These are phyloP conservation scores for Alces alces DNA, from an alignment of 2,113 vertebrate genomes.

Conservation along the genomic window DNA sequence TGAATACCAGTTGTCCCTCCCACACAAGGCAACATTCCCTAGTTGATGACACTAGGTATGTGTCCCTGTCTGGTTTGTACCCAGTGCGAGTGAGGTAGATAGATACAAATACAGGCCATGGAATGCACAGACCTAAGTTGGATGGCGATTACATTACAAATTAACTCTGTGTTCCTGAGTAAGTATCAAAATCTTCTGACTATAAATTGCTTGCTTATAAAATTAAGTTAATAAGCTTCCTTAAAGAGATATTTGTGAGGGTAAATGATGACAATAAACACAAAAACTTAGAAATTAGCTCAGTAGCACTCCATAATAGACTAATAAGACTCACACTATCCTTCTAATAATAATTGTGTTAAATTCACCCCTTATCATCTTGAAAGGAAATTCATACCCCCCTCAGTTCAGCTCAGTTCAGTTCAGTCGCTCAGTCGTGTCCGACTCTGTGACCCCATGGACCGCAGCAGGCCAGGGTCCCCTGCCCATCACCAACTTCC, in stretches of 20 bases:
- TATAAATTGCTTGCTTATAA: not conserved
- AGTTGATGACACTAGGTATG: too few species aligned
- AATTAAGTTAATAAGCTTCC: not conserved
- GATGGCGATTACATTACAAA: not conserved
- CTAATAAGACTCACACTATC: not conserved
- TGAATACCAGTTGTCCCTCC: not conserved
- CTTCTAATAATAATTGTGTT: not conserved
- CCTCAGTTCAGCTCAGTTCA: not conserved
- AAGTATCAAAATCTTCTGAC: not conserved
- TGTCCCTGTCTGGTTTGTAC: not conserved
- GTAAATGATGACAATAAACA: not conserved
- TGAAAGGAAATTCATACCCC: not conserved
- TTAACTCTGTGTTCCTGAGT: not conserved
- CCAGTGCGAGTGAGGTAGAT: not conserved
- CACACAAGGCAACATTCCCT: not conserved
- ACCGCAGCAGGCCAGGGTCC: not conserved
- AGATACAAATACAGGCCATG: not conserved
- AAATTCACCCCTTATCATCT: not conserved
- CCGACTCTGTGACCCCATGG: not conserved
- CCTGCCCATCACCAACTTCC: not conserved
- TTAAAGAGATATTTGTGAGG: not conserved
- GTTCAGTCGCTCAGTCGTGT: fast-evolving
- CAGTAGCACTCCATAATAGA: not conserved
- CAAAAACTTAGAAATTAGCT: not conserved
- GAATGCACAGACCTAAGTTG: not conserved